phyloP scores from a whole-genome alignment of 2,888 invertebrate genomes.

The Scrobipalpa costella region DNA sequence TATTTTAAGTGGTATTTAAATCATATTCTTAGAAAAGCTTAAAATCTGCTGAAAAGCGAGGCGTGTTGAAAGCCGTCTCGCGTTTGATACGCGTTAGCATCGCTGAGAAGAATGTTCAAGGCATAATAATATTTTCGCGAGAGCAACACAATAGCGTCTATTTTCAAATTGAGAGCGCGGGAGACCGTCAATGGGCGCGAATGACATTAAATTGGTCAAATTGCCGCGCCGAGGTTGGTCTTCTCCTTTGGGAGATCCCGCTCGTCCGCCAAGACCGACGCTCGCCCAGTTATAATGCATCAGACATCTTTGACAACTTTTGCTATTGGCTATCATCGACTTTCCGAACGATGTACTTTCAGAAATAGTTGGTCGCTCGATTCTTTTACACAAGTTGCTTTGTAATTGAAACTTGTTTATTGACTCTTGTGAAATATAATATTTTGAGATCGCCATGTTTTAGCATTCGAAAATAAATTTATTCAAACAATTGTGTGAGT shows the following conservation, averaged over 20 bases:
- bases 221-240: constrained; percentile 71
- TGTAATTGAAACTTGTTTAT: background rate
- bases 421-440: background rate
- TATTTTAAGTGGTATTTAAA: constrained; percentile 64
- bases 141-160: constrained; percentile 66
- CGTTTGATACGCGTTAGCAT: constrained; percentile 19
- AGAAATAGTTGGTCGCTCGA: background rate
- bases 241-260: constrained; percentile 67
- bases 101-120: constrained; percentile 15
- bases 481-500: no score
- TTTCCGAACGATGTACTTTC: background rate
- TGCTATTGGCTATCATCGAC: background rate
- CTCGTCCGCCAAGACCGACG: constrained; percentile 41
- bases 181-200: constrained; percentile 73
- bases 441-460: background rate
- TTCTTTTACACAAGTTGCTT: background rate
- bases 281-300: constrained; percentile 23
- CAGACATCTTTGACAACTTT: constrained; percentile 12
- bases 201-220: constrained; percentile 79
- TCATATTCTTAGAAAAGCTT: constrained; percentile 62
- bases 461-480: no score
- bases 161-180: constrained; percentile 76
- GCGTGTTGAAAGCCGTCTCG: constrained; percentile 8
- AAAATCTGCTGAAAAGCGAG: constrained; percentile 21
- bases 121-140: constrained; percentile 28